Evolutionary conservation across 2,113 vertebrate species (phyloP).

Genomic region (Pagrus major): DNA sequence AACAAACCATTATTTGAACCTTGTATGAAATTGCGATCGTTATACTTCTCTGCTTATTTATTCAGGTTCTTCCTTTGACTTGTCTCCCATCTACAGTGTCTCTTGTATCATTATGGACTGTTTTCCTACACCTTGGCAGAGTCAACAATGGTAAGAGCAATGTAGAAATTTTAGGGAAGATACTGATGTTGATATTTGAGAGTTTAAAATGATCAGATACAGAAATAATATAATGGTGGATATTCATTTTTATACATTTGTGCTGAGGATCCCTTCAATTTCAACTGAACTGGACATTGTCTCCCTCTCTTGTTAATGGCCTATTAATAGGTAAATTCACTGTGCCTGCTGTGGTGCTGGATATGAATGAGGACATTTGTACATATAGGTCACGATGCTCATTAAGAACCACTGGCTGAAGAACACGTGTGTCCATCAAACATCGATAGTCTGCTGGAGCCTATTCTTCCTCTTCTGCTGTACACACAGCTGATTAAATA

Average conservation of each 20-base stretch:
- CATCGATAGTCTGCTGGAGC: slow-evolving; percentile 30
- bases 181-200: not conserved
- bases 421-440: slow-evolving; percentile 52
- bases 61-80: not conserved
- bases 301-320: not conserved
- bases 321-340: slow-evolving; percentile 27
- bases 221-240: not conserved
- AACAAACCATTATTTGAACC: not conserved
- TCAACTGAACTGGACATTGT: not conserved
- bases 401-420: slow-evolving; percentile 45
- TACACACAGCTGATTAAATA: slow-evolving; percentile 44
- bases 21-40: not conserved
- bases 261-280: not conserved
- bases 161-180: not conserved
- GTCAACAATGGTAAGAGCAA: not conserved
- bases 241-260: not conserved
- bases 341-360: not conserved
- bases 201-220: not conserved
- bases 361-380: slow-evolving; percentile 34
- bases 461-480: slow-evolving; percentile 20
- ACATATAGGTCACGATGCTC: slow-evolving; percentile 52
- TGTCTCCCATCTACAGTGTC: too few relatives aligned
- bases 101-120: not conserved
- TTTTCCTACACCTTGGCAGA: not conserved
- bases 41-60: not conserved